Conservation (phyloP, 2,888 invertebrate genomes). For the Seira musarum region DNA sequence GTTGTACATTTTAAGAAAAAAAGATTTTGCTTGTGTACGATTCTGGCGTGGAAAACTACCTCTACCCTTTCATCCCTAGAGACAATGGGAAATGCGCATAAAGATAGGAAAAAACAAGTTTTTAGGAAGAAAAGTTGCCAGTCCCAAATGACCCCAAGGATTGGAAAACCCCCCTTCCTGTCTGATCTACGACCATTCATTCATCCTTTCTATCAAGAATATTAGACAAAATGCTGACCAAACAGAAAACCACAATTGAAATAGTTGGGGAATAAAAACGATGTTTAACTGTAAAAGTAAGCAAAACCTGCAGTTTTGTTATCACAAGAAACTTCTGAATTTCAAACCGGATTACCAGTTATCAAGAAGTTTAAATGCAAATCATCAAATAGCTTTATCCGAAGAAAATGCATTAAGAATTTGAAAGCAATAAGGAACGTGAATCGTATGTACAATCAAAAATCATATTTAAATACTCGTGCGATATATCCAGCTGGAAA, state of each 20-base stretch:
- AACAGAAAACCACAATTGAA: slow-evolving; percentile 24
- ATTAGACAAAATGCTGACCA: slow-evolving; percentile 63
- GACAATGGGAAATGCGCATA: slow-evolving; percentile 53
- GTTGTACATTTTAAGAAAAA: slow-evolving; percentile 24
- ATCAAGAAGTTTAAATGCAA: slow-evolving; percentile 60
- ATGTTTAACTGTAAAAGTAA: too few relatives aligned
- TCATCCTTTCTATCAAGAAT: slow-evolving; percentile 8
- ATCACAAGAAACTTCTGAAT: too few relatives aligned
- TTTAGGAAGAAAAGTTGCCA: slow-evolving; percentile 60
- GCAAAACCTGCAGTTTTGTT: too few relatives aligned
- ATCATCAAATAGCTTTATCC: too few relatives aligned
- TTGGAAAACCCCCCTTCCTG: slow-evolving; percentile 65
- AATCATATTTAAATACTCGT: too few relatives aligned
- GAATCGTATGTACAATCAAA: too few relatives aligned
- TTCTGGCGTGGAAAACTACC: slow-evolving; percentile 52
- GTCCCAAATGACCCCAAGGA: slow-evolving; percentile 68
- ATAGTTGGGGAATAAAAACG: too few relatives aligned
- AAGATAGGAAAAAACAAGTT: slow-evolving; percentile 31
- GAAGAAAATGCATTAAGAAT: too few relatives aligned
- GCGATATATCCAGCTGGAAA: too few relatives aligned
- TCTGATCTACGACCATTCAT: slow-evolving; percentile 63
- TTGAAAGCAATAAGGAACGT: too few relatives aligned
- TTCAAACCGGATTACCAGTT: slow-evolving; percentile 48
- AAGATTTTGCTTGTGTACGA: slow-evolving; percentile 40
- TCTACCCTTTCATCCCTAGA: slow-evolving; percentile 63